Evolutionary conservation across 1,140 invertebrate species (phyloP).

Genomic region (Streblospio benedicti): DNA sequence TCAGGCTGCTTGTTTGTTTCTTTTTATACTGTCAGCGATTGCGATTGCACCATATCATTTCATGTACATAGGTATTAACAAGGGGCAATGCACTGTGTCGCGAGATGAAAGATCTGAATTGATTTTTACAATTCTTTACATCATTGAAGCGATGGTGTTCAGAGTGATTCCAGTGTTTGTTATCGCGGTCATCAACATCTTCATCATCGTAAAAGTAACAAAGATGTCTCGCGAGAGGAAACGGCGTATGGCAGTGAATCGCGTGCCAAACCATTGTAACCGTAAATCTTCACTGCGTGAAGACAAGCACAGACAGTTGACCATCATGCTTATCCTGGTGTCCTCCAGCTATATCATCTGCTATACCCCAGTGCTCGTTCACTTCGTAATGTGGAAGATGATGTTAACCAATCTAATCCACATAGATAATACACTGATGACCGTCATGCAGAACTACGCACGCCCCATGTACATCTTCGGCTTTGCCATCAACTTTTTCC

Average conservation of each 20-base stretch:
- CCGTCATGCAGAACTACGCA: slow-evolving; percentile 1
- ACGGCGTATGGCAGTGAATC: no score
- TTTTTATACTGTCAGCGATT: not conserved
- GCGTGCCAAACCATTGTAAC: no score
- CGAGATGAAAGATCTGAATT: not conserved
- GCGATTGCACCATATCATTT: not conserved
- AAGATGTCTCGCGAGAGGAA: not conserved
- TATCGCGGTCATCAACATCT: slow-evolving; percentile 7
- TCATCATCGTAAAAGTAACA: slow-evolving; percentile 6
- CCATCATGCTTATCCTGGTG: slow-evolving; percentile 9
- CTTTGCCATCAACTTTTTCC: slow-evolving; percentile 11
- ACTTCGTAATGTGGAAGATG: slow-evolving; percentile 2
- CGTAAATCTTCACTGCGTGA: not conserved
- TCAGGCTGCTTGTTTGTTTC: not conserved
- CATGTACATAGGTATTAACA: not conserved
- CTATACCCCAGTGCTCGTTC: not conserved
- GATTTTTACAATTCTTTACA: slow-evolving; percentile 2
- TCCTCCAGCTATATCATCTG: slow-evolving; percentile 3
- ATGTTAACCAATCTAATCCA: not conserved
- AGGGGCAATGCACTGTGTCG: not conserved
- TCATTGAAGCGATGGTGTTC: slow-evolving; percentile 3
- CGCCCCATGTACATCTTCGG: slow-evolving; percentile 1
- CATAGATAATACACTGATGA: not conserved
- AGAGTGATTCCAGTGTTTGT: slow-evolving; percentile 4
- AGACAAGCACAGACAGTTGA: slow-evolving; percentile 6